Percentiles rank a stretch among this genome's conserved stretches.
Evolutionary conservation across 2,888 invertebrate species (phyloP).

Genomic region (Oxyscelio sp.): DNA sequence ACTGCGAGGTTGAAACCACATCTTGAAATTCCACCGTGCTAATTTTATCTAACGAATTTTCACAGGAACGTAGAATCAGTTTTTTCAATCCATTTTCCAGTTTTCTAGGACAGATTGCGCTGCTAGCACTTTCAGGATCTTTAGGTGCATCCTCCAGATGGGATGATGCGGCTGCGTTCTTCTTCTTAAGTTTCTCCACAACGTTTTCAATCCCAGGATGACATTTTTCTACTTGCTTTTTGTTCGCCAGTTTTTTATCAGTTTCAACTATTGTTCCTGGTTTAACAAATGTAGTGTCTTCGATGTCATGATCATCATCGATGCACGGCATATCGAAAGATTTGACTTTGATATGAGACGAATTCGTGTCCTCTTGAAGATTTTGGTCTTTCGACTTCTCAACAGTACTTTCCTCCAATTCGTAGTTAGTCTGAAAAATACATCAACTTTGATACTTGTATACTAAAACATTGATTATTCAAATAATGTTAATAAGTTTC

Average conservation of each 20-base stretch:
- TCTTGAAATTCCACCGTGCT: constrained; percentile 52
- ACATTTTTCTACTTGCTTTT: constrained; percentile 78
- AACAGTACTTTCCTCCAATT: neutral
- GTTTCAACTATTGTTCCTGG: constrained; percentile 67
- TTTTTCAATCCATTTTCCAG: constrained; percentile 83
- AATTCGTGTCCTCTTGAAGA: constrained; percentile 33
- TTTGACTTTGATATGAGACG: constrained; percentile 78
- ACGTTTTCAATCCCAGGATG: constrained; percentile 86
- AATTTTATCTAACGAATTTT: constrained; percentile 76
- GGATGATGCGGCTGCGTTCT: constrained; percentile 80
- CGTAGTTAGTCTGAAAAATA: constrained; percentile 5
- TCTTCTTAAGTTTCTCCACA: constrained; percentile 86
- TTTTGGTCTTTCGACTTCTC: neutral
- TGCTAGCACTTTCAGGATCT: constrained; percentile 76
- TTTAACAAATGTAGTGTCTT: constrained; percentile 72
- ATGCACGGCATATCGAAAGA: constrained; percentile 87
- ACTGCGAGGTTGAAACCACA: constrained; percentile 37
- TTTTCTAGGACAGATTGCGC: constrained; percentile 71
- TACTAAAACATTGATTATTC: too few relatives aligned
- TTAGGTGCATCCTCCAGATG: constrained; percentile 61
- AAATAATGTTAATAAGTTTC: neutral
- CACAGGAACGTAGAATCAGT: constrained; percentile 82
- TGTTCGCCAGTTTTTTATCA: constrained; percentile 35
- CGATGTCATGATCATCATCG: constrained; percentile 84
- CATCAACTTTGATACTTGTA: too few relatives aligned